A percentile compares a stretch with the other conserved stretches of the same genome.
Evolutionary conservation across 1,140 invertebrate genomes (phyloP).

Genomic region (Aphis craccivora): DNA sequence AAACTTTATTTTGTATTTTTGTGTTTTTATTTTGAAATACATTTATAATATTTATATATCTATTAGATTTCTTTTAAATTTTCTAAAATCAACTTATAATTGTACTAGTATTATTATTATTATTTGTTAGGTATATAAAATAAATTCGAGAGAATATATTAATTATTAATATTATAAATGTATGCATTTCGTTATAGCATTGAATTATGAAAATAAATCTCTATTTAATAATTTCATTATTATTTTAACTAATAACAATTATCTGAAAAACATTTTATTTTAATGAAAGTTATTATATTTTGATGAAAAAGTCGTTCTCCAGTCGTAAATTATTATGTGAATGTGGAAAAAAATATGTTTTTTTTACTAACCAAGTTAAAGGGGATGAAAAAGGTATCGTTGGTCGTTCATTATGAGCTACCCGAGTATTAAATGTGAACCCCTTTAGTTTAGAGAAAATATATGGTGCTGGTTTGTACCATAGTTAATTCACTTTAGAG

Average conservation of each 20-base stretch:
- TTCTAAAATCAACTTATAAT: background rate
- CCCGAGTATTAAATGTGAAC: constrained; percentile 19
- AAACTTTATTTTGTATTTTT: background rate
- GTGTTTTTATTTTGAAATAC: background rate
- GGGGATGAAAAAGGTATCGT: background rate
- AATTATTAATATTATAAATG: no score
- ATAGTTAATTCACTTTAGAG: constrained; percentile 52
- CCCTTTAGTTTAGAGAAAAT: constrained; percentile 33
- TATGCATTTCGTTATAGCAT: background rate
- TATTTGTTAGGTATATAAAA: background rate
- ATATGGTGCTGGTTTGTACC: background rate
- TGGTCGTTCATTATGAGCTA: constrained; percentile 23
- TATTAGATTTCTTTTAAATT: background rate
- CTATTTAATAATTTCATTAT: background rate
- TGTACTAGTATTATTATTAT: background rate
- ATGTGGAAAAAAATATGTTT: background rate
- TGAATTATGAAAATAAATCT: background rate
- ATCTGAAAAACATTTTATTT: background rate
- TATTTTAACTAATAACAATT: background rate
- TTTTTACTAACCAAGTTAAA: constrained; percentile 34
- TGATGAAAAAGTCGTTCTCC: background rate
- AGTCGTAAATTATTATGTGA: background rate
- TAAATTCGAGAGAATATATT: background rate
- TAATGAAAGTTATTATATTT: background rate
- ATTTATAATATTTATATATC: background rate